A percentile compares a stretch with the other conserved stretches of the same genome.
phyloP scores from a whole-genome alignment of 1,140 invertebrate species.

The Potamilus streckersoni region DNA sequence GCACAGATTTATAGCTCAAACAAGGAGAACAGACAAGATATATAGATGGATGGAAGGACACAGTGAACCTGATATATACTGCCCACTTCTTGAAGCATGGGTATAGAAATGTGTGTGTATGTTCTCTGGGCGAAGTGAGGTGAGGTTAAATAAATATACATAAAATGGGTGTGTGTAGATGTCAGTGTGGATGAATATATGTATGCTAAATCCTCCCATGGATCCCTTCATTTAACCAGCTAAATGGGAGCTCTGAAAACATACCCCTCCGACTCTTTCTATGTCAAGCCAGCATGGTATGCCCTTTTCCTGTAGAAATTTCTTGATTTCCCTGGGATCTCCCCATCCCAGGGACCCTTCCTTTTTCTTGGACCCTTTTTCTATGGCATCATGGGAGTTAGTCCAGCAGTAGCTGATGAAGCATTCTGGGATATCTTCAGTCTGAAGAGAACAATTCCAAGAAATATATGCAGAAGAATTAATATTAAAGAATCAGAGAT shows the following conservation, averaged over 20 bases:
- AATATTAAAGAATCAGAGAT: background rate
- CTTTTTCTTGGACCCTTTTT: constrained; percentile 36
- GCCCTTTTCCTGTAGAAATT: constrained; percentile 52
- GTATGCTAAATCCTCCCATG: too few species aligned
- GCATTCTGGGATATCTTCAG: constrained; percentile 42
- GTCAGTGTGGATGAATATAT: too few species aligned
- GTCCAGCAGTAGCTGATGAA: constrained; percentile 67
- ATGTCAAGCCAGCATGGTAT: constrained; percentile 63
- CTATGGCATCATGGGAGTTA: constrained; percentile 60
- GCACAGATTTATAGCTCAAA: too few species aligned
- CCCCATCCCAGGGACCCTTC: constrained; percentile 50
- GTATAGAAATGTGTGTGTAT: too few species aligned
- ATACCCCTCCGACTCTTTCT: constrained; percentile 57
- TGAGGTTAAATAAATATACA: too few species aligned
- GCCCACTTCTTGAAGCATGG: too few species aligned
- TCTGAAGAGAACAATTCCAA: background rate
- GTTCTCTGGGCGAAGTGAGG: too few species aligned
- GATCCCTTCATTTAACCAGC: too few species aligned
- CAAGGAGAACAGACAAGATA: too few species aligned
- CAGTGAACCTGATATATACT: too few species aligned
- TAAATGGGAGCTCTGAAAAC: background rate
- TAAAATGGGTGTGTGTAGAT: too few species aligned
- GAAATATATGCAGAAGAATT: background rate
- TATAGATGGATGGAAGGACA: too few species aligned
- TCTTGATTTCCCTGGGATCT: constrained; percentile 60